A percentile compares a stretch with the other conserved stretches of the same genome.
These are phyloP conservation scores for Dromius quadrimaculatus DNA, from an alignment of 2,888 invertebrate species.

Conservation along the genomic window DNA sequence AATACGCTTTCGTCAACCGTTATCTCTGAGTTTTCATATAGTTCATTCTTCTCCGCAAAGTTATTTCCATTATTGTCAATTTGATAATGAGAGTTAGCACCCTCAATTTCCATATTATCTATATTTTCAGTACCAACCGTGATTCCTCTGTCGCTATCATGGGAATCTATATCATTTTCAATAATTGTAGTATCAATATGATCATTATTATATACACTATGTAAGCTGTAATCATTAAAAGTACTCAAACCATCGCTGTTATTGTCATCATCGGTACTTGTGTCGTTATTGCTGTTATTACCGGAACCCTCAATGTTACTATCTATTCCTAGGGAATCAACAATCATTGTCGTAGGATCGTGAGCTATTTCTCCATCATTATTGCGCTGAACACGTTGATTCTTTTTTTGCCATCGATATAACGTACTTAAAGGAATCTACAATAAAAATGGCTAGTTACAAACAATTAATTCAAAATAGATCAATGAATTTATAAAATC, in stretches of 20 bases:
- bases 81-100: neutral
- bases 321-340: no score
- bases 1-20: constrained; percentile 7
- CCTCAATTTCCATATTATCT: neutral
- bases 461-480: no score
- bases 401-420: constrained; percentile 15
- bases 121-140: neutral
- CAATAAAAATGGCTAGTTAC: no score
- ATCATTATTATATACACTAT: no score
- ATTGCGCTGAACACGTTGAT: neutral
- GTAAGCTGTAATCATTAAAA: no score
- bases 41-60: neutral
- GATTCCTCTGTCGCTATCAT: neutral
- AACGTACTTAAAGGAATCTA: constrained; percentile 6
- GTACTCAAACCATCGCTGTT: neutral
- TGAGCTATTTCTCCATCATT: neutral
- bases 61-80: neutral
- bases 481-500: no score
- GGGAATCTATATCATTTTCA: neutral
- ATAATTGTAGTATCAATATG: neutral
- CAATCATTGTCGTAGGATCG: no score
- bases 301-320: neutral
- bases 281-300: neutral
- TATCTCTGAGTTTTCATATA: constrained; percentile 3
- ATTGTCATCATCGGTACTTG: constrained; percentile 1